These are phyloP conservation scores for Myocastor coypus DNA, from an alignment of 2,113 vertebrate species.

Conservation along the genomic window DNA sequence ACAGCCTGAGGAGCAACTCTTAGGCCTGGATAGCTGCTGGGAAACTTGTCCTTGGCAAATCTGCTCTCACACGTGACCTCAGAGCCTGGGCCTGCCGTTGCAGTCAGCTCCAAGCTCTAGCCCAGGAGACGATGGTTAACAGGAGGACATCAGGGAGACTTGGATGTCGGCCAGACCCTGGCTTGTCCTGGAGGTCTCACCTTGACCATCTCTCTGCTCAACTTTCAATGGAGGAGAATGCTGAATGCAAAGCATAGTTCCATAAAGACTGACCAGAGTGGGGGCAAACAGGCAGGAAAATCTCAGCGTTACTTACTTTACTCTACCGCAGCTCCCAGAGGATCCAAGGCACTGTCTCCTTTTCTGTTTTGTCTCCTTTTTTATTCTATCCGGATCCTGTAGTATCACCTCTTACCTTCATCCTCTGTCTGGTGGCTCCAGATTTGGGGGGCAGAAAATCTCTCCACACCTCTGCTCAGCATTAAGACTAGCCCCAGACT, in stretches of 20 bases:
- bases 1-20: constrained; percentile 48
- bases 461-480: background rate
- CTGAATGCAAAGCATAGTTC: constrained; percentile 18
- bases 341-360: background rate
- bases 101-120: constrained; percentile 52
- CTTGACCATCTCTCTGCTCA: constrained; percentile 5
- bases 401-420: background rate
- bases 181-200: background rate
- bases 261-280: background rate
- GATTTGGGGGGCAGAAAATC: background rate
- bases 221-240: background rate
- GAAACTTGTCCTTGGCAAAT: constrained; percentile 59
- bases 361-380: background rate
- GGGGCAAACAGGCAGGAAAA: background rate
- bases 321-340: background rate
- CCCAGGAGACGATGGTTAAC: constrained; percentile 69
- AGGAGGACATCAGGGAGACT: fast-evolving
- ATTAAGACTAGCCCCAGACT: background rate
- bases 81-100: background rate
- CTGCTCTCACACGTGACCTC: constrained; percentile 41
- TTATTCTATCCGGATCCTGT: background rate
- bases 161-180: background rate
- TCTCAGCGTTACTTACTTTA: background rate
- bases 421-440: background rate
- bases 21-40: background rate